phyloP scores from a whole-genome alignment of 2,113 vertebrate genomes.

The Limanda limanda region DNA sequence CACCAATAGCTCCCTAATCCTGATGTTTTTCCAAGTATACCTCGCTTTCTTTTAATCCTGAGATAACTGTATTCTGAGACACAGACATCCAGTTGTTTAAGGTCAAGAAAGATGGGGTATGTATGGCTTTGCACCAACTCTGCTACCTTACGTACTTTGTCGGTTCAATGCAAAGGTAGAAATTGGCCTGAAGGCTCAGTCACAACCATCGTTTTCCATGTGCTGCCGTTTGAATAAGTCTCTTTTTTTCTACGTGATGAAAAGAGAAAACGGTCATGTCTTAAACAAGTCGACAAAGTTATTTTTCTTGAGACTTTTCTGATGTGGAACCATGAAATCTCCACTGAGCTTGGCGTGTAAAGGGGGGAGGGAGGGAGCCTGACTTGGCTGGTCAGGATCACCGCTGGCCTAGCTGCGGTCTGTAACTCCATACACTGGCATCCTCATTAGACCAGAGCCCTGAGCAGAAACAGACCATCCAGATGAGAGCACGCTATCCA shows the following conservation, averaged over 20 bases:
- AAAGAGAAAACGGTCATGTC: neutral
- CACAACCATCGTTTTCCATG: neutral
- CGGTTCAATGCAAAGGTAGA: neutral
- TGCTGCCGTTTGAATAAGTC: neutral
- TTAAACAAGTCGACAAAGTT: constrained; percentile 5
- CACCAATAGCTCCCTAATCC: no score
- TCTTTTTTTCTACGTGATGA: neutral
- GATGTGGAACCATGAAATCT: constrained; percentile 17
- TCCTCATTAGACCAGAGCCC: constrained; percentile 63
- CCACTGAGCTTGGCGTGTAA: constrained; percentile 3
- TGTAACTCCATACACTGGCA: constrained; percentile 48
- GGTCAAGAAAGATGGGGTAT: neutral
- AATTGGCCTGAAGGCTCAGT: neutral
- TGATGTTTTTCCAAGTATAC: no score
- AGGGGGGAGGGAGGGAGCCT: constrained; percentile 9
- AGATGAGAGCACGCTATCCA: constrained; percentile 35
- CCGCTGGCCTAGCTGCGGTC: constrained; percentile 30
- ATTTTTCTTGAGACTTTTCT: constrained; percentile 23
- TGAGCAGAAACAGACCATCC: constrained; percentile 51
- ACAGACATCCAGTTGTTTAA: neutral
- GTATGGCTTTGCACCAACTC: neutral
- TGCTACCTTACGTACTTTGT: neutral
- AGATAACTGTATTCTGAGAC: no score
- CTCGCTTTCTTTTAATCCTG: no score
- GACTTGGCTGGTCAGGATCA: constrained; percentile 36